These are phyloP conservation scores for Drosophila novamexicana DNA, from an alignment of 1,140 invertebrate genomes.

Conservation along the genomic window DNA sequence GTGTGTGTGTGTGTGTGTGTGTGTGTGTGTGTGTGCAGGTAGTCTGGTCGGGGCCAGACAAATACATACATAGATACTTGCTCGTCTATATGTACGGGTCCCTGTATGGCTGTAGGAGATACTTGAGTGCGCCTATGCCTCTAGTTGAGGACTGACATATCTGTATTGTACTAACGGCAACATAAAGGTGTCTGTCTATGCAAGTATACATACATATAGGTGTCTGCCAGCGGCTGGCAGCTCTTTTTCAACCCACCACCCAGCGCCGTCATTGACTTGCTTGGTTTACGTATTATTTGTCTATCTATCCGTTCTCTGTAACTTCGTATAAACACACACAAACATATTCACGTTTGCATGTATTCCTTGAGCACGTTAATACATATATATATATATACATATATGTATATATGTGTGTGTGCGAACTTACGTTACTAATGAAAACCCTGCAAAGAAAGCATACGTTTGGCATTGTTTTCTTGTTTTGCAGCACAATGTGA, in stretches of 20 bases:
- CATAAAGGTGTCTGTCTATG: conserved; percentile 1
- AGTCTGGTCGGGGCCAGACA: conserved; percentile 15
- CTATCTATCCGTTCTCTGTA: conserved; percentile 2
- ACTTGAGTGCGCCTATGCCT: conserved; percentile 1
- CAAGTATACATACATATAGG: background rate
- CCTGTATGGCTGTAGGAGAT: background rate
- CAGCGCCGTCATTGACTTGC: conserved; percentile 6
- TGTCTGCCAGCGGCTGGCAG: background rate
- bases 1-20: background rate
- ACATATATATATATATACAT: background rate
- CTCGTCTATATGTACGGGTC: background rate
- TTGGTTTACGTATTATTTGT: conserved; percentile 28
- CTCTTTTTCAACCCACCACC: background rate
- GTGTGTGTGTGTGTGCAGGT: background rate
- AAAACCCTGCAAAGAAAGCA: conserved; percentile 8
- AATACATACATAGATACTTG: conserved; percentile 7
- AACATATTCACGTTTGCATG: background rate
- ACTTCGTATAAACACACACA: background rate
- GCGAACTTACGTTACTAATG: conserved; percentile 18
- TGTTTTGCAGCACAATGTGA: background rate
- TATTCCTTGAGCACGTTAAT: background rate
- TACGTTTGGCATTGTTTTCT: conserved; percentile 10
- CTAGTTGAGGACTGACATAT: background rate
- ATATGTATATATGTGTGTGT: background rate
- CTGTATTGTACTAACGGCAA: conserved; percentile 11